Conservation (phyloP, 2,888 invertebrate species). For the Hirtodrosophila confusa region DNA sequence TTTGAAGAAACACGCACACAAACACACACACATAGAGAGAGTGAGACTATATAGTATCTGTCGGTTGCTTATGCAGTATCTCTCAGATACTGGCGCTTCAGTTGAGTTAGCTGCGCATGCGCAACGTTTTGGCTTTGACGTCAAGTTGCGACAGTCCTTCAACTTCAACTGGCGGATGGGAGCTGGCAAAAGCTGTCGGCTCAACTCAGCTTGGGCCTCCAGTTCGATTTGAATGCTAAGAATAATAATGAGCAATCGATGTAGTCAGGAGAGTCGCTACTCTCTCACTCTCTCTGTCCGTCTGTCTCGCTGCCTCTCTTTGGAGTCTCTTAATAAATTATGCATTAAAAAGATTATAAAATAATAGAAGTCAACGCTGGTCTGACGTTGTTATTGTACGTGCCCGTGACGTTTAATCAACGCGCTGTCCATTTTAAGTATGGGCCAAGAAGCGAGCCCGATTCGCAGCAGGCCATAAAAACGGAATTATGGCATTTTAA, state of each 20-base stretch:
- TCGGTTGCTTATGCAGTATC: background rate
- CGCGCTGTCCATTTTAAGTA: conserved; percentile 65
- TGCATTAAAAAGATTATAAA: conserved; percentile 62
- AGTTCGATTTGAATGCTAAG: conserved; percentile 61
- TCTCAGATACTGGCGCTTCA: conserved; percentile 13
- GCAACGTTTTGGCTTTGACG: conserved; percentile 55
- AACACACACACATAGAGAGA: conserved; percentile 4
- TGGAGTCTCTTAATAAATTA: conserved; percentile 42
- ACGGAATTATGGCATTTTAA: conserved; percentile 77
- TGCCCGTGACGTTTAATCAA: conserved; percentile 75
- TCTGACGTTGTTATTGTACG: conserved; percentile 61
- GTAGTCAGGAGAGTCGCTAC: conserved; percentile 28
- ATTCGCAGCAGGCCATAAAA: conserved; percentile 50
- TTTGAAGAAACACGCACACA: conserved; percentile 1
- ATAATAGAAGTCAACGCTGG: conserved; percentile 72
- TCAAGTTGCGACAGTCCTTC: conserved; percentile 75
- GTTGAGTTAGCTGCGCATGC: conserved; percentile 50
- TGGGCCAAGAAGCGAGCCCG: conserved; percentile 4
- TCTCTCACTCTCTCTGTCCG: conserved; percentile 17
- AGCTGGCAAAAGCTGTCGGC: conserved; percentile 56
- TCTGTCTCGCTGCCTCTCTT: conserved; percentile 7
- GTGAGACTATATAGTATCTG: conserved; percentile 5
- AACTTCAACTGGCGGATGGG: conserved; percentile 67
- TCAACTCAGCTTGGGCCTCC: conserved; percentile 52
- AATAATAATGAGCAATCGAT: conserved; percentile 69